Base-by-base conservation (phyloP, 2,113 vertebrate species). In the Ictalurus punctatus region DNA sequence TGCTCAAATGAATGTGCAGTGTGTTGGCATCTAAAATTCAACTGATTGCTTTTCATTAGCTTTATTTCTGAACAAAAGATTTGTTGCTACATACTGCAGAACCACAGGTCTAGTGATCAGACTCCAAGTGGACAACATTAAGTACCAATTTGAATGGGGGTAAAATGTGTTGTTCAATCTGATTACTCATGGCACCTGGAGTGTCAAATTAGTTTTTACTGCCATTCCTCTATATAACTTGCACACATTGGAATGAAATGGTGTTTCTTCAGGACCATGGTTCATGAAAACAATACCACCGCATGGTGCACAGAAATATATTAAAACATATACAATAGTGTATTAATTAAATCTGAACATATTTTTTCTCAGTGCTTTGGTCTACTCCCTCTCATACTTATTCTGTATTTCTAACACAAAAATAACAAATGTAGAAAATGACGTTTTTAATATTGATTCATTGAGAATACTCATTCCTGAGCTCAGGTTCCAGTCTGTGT, bases 31-130 rank as follows among this genome's bases (percentile, higher is more conserved):
- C 3, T 58, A 59, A 58, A 34, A 82, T 59, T 82, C 7, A 83
- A 61, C 17, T 61, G 34, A 19, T 34, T 63, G 81, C 58, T 44
- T 34, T 12, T 83, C 34, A 40, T 83, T 44, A 44, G 34, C 58
- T 27, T 63, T 58, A n/a, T 81, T 30, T 6, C 48, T 4, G 34
- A 37, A 61, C 56, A 34, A 61, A 37, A 83, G 30, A 83, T 83
- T 61, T 61, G 81, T 61, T 61, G 34, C 34, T 83, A 37, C 81
- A 59, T 23, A 2, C 54, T 37, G 4, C 27, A 6, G 30, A 82
- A 30, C n/a, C 79, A 56, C 27, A 81, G 58, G 80, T 34, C 54
- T 21, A 34, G 80, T 34, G 56, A 59, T 83, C 80, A 83, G 81
- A 61, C 56, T 25, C 12, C 56, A 61, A 83, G 80, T 40, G 30